Conservation (phyloP, 2,888 invertebrate species). For the Zelleria hepariella region DNA sequence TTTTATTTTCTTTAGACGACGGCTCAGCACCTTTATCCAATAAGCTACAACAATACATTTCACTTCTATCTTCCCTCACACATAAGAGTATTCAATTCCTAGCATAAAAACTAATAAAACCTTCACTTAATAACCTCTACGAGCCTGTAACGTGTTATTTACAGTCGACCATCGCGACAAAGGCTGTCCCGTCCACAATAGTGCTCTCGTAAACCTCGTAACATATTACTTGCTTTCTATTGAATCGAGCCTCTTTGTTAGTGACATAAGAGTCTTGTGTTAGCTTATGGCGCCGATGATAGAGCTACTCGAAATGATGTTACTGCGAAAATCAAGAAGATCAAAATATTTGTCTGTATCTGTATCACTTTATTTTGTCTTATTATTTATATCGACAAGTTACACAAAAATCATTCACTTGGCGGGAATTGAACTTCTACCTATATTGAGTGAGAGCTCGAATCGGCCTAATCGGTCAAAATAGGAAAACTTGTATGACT, state of each 20-base stretch:
- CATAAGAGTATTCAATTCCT: background rate
- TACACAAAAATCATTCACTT: too few relatives aligned
- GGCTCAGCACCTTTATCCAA: background rate
- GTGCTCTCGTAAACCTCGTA: background rate
- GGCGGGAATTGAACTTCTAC: too few relatives aligned
- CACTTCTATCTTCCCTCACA: background rate
- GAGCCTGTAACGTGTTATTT: background rate
- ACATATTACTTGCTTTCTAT: slow-evolving; percentile 2
- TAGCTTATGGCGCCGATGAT: background rate
- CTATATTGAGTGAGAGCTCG: too few relatives aligned
- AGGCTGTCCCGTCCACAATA: background rate
- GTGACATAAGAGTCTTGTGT: background rate
- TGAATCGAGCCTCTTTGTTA: background rate
- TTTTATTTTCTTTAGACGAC: too few relatives aligned
- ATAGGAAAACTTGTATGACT: too few relatives aligned
- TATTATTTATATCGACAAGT: too few relatives aligned
- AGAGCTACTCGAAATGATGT: background rate
- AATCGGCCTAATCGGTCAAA: too few relatives aligned
- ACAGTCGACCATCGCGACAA: background rate
- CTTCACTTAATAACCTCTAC: background rate
- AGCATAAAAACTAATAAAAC: background rate
- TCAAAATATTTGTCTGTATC: background rate
- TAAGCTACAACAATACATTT: background rate
- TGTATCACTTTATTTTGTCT: background rate
- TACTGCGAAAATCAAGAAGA: background rate